These are phyloP conservation scores for Tortricodes alternella DNA, from an alignment of 2,888 invertebrate genomes.

Conservation along the genomic window DNA sequence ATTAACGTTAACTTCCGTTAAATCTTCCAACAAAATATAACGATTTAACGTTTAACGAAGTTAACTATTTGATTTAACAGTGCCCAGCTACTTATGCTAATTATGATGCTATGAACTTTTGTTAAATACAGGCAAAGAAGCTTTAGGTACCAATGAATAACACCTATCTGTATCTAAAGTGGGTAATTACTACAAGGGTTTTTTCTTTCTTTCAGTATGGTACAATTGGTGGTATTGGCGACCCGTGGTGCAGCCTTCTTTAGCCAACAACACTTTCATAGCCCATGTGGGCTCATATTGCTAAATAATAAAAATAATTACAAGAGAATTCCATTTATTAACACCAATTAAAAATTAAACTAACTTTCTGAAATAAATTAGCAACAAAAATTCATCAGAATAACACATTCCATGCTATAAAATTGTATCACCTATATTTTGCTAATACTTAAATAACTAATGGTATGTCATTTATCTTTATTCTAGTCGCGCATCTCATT, in stretches of 20 bases:
- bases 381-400: constrained; percentile 47
- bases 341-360: constrained; percentile 28
- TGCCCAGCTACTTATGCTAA: no score
- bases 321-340: constrained; percentile 24
- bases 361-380: constrained; percentile 53
- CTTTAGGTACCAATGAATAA: no score
- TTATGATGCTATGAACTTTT: no score
- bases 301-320: constrained; percentile 53
- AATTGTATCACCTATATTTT: background rate
- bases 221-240: constrained; percentile 94
- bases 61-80: no score
- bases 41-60: no score
- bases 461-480: constrained; percentile 21
- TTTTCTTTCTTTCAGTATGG: constrained; percentile 85
- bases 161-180: no score
- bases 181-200: no score
- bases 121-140: no score
- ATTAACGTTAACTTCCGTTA: no score
- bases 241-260: constrained; percentile 84
- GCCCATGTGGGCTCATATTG: constrained; percentile 89
- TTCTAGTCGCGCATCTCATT: no score
- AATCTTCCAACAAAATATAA: no score
- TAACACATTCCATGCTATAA: background rate
- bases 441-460: constrained; percentile 11
- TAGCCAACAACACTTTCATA: constrained; percentile 83